Percentiles rank a stretch among this genome's conserved stretches.
These are phyloP conservation scores for Semnornis frantzii DNA, from an alignment of 2,113 vertebrate genomes.

Conservation along the genomic window DNA sequence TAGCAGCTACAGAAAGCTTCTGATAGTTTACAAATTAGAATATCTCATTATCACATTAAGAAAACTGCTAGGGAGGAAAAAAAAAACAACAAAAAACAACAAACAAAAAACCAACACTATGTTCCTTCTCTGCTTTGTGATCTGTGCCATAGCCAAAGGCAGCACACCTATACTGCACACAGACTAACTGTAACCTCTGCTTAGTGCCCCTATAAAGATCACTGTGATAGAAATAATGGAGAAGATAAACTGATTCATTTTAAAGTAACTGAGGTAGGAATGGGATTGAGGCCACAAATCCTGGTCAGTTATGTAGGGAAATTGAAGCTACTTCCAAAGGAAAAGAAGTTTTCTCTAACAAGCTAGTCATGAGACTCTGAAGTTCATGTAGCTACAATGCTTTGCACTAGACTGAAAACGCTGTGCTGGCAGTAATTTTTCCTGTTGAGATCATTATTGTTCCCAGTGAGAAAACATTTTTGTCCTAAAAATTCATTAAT, in stretches of 20 bases:
- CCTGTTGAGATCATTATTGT: conserved; percentile 20
- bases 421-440: conserved; percentile 1
- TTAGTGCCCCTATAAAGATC: neutral
- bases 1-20: neutral
- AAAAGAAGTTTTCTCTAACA: neutral
- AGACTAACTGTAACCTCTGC: neutral
- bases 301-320: neutral
- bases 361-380: neutral
- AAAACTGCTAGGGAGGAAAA: neutral
- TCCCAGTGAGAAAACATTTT: conserved; percentile 41
- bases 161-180: neutral
- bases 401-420: neutral
- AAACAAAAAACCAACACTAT: too few relatives aligned
- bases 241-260: neutral
- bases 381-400: neutral
- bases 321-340: neutral
- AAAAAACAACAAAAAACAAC: neutral
- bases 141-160: neutral
- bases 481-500: conserved; percentile 31
- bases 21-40: neutral
- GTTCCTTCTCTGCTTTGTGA: neutral
- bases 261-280: neutral
- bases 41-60: neutral
- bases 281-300: neutral
- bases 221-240: neutral